phyloP scores from a whole-genome alignment of 1,140 invertebrate genomes.

The Batillaria attramentaria region DNA sequence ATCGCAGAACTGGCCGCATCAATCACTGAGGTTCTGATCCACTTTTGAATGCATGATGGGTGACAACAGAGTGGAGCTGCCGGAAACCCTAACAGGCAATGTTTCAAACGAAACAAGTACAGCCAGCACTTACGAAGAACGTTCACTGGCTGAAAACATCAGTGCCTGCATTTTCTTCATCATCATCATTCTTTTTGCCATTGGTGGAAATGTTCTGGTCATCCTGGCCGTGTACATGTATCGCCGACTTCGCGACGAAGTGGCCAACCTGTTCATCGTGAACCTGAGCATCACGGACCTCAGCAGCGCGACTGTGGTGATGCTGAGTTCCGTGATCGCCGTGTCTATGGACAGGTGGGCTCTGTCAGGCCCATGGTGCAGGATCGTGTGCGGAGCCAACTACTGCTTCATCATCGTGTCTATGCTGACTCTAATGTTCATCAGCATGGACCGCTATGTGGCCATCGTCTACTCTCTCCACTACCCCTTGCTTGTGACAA shows the following conservation, averaged over 20 bases:
- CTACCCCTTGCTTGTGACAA: slow-evolving; percentile 55
- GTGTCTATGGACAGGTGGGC: slow-evolving; percentile 47
- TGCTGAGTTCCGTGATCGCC: slow-evolving; percentile 57
- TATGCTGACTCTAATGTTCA: slow-evolving; percentile 69
- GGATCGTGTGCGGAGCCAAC: slow-evolving; percentile 63
- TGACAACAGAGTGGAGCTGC: no score
- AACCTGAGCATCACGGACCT: slow-evolving; percentile 68
- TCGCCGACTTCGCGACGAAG: slow-evolving; percentile 55
- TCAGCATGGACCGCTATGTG: slow-evolving; percentile 67
- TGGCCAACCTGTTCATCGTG: slow-evolving; percentile 62
- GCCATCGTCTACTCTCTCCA: slow-evolving; percentile 61
- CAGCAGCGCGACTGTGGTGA: slow-evolving; percentile 60
- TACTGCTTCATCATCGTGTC: slow-evolving; percentile 70
- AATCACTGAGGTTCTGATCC: no score
- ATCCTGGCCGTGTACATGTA: slow-evolving; percentile 52
- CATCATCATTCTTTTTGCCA: slow-evolving; percentile 46
- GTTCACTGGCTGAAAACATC: no score
- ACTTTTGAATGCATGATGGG: no score
- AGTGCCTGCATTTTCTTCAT: slow-evolving; percentile 36
- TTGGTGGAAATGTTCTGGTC: slow-evolving; percentile 61
- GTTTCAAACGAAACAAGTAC: no score
- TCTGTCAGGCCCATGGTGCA: slow-evolving; percentile 52
- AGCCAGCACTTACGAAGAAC: no score
- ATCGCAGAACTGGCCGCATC: no score
- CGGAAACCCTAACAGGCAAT: no score